These are phyloP conservation scores for Dipodomys merriami DNA, from an alignment of 2,113 vertebrate genomes.

Conservation along the genomic window DNA sequence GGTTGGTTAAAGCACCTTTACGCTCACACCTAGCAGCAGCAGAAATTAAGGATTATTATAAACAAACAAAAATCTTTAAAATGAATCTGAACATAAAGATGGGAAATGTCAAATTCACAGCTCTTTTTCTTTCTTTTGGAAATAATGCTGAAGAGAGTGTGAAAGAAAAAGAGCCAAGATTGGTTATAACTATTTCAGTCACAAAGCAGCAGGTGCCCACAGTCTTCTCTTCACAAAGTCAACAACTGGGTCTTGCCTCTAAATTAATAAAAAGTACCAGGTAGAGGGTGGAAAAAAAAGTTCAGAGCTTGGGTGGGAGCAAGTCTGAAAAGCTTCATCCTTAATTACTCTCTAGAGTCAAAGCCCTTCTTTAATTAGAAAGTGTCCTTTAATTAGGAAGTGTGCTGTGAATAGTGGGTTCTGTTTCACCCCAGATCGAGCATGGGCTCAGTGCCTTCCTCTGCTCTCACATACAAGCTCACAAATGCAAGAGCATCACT, in stretches of 20 bases:
- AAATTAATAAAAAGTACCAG: not conserved
- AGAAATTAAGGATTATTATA: not conserved
- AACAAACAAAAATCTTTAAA: constrained; percentile 34
- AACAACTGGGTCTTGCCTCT: not conserved
- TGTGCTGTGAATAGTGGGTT: not conserved
- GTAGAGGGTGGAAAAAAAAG: not conserved
- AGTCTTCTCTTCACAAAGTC: not conserved
- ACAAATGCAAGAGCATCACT: not conserved
- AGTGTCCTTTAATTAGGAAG: not conserved
- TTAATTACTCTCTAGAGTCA: not conserved
- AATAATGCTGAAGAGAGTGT: not conserved
- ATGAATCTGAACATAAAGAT: not conserved
- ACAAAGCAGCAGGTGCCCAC: not conserved
- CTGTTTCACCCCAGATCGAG: not conserved
- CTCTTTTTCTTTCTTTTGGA: not conserved
- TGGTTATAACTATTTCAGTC: not conserved
- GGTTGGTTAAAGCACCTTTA: not conserved
- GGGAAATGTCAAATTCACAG: not conserved
- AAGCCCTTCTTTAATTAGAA: not conserved
- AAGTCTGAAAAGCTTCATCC: not conserved
- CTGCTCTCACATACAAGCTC: not conserved
- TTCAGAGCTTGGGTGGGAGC: not conserved
- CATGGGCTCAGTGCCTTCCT: not conserved
- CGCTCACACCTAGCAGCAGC: not conserved
- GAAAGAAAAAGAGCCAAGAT: not conserved